Conservation (phyloP, 2,888 invertebrate species). For the Rhingia rostrata region DNA sequence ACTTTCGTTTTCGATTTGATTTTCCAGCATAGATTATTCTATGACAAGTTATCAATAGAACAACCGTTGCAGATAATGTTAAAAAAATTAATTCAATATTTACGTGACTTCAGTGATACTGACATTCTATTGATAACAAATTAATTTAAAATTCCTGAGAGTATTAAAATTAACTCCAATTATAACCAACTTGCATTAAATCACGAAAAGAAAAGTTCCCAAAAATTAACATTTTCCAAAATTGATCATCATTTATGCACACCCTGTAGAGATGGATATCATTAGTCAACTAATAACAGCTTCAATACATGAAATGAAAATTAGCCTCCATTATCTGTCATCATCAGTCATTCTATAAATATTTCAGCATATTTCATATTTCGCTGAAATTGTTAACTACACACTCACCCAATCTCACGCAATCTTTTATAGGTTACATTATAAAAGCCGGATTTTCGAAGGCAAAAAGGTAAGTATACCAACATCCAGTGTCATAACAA, state of each 20-base stretch:
- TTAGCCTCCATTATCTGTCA: slow-evolving; percentile 48
- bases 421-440: slow-evolving; percentile 55
- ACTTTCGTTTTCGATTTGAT: no score
- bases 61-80: no score
- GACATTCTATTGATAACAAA: no score
- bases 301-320: slow-evolving; percentile 18
- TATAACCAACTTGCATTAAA: no score
- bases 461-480: neutral
- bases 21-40: no score
- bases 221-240: neutral
- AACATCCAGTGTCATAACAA: neutral
- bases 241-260: neutral
- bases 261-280: no score
- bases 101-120: no score
- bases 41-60: no score
- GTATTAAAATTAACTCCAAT: no score
- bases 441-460: slow-evolving; percentile 69
- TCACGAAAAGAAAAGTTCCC: no score
- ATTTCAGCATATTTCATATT: slow-evolving; percentile 38
- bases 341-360: slow-evolving; percentile 53
- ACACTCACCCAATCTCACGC: neutral
- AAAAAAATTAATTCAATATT: no score
- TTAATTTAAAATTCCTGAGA: no score
- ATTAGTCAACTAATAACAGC: neutral
- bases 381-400: neutral